Percentiles rank a stretch among this genome's conserved stretches.
Conservation (phyloP, 2,888 invertebrate species). For the Leptinotarsa juncta region DNA sequence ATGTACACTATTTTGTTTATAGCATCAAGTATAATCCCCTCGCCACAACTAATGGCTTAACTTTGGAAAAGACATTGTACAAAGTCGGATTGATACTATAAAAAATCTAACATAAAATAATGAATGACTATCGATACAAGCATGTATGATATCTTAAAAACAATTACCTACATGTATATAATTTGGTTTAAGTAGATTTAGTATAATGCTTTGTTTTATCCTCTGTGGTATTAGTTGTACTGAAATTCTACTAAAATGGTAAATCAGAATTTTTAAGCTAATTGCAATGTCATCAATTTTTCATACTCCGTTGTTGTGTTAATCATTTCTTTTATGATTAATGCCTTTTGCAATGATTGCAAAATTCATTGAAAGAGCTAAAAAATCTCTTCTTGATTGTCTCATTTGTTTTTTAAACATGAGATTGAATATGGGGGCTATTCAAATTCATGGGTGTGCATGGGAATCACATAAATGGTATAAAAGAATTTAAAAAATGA, state of each 20-base stretch:
- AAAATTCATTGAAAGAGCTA: too few species aligned
- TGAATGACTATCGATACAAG: slow-evolving; percentile 11
- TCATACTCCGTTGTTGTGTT: too few species aligned
- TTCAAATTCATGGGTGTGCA: too few species aligned
- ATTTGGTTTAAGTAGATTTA: not conserved
- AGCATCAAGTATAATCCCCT: slow-evolving; percentile 39
- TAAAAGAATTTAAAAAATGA: too few species aligned
- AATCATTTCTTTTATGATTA: too few species aligned
- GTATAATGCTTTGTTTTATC: not conserved
- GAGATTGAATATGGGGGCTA: too few species aligned
- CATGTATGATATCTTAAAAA: slow-evolving; percentile 1
- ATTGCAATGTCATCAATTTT: too few species aligned
- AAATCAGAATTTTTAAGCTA: too few species aligned
- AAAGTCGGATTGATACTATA: slow-evolving; percentile 3
- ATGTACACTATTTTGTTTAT: slow-evolving; percentile 26
- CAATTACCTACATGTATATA: not conserved
- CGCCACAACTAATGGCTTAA: slow-evolving; percentile 37
- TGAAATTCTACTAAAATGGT: not conserved
- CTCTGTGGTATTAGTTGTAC: not conserved
- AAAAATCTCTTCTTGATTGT: too few species aligned
- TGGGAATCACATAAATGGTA: too few species aligned
- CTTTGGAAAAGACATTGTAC: slow-evolving; percentile 20
- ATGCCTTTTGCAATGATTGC: too few species aligned
- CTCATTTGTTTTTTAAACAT: too few species aligned
- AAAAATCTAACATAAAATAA: slow-evolving; percentile 22